phyloP scores from a whole-genome alignment of 2,888 invertebrate genomes.

The Caradrina kadenii region DNA sequence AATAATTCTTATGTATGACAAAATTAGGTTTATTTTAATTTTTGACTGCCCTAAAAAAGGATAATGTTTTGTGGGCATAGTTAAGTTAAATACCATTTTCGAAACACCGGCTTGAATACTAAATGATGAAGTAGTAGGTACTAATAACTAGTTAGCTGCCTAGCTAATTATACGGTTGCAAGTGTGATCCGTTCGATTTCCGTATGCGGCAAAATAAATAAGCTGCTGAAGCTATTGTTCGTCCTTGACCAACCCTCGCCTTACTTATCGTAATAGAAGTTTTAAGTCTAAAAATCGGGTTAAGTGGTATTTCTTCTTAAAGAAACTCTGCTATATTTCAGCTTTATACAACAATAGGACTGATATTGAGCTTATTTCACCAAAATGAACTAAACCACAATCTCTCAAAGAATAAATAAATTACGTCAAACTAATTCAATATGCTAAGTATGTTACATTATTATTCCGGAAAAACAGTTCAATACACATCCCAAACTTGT shows the following conservation, averaged over 20 bases:
- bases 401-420: not conserved
- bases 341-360: not conserved
- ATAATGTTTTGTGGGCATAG: not conserved
- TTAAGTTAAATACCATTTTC: not conserved
- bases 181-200: slow-evolving; percentile 53
- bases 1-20: not conserved
- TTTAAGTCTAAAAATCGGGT: slow-evolving; percentile 8
- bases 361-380: too few relatives aligned
- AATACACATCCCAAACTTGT: too few relatives aligned
- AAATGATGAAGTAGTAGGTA: slow-evolving; percentile 5
- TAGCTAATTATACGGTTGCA: slow-evolving; percentile 34
- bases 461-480: not conserved
- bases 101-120: not conserved
- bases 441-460: not conserved
- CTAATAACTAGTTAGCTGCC: not conserved
- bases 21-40: not conserved
- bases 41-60: not conserved
- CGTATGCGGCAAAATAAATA: slow-evolving; percentile 61
- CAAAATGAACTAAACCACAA: not conserved
- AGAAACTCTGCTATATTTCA: not conserved
- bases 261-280: slow-evolving; percentile 12
- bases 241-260: slow-evolving; percentile 52
- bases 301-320: not conserved
- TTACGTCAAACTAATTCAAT: not conserved
- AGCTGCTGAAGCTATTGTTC: slow-evolving; percentile 23